Percentiles rank a stretch among this genome's conserved stretches.
Evolutionary conservation across 2,797 vertebrate species (phyloP).

Genomic region (Poecilia picta): DNA sequence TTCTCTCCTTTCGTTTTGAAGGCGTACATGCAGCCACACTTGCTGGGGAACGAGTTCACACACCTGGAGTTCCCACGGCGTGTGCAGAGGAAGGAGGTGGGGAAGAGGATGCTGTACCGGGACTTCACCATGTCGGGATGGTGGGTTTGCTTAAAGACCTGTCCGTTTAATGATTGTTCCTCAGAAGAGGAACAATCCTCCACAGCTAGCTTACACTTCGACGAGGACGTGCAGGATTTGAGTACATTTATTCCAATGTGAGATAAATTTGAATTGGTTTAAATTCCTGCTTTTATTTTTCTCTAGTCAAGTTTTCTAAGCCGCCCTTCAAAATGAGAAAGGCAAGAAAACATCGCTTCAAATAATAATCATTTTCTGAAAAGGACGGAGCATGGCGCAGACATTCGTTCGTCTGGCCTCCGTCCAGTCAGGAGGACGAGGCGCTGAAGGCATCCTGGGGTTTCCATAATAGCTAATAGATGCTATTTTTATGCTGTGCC

Average conservation of each 20-base stretch:
- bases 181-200: neutral
- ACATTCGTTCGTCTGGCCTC: neutral
- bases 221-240: neutral
- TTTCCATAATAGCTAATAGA: neutral
- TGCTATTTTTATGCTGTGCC: neutral
- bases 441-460: neutral
- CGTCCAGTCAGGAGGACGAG: neutral
- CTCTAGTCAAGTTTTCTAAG: neutral
- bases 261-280: neutral
- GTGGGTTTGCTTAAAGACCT: constrained; percentile 74
- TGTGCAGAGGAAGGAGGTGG: constrained; percentile 95
- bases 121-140: constrained; percentile 99
- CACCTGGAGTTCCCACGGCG: constrained; percentile 97
- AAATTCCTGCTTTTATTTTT: neutral
- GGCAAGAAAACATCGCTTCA: neutral
- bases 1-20: constrained; percentile 59
- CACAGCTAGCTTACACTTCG: neutral
- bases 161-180: neutral
- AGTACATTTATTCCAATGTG: neutral
- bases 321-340: neutral
- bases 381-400: neutral
- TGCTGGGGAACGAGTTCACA: constrained; percentile 98
- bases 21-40: constrained; percentile 97
- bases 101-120: constrained; percentile 96
- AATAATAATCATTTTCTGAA: neutral